Conservation (phyloP, 2,113 vertebrate species). For the Syngnathoides biaculeatus region DNA sequence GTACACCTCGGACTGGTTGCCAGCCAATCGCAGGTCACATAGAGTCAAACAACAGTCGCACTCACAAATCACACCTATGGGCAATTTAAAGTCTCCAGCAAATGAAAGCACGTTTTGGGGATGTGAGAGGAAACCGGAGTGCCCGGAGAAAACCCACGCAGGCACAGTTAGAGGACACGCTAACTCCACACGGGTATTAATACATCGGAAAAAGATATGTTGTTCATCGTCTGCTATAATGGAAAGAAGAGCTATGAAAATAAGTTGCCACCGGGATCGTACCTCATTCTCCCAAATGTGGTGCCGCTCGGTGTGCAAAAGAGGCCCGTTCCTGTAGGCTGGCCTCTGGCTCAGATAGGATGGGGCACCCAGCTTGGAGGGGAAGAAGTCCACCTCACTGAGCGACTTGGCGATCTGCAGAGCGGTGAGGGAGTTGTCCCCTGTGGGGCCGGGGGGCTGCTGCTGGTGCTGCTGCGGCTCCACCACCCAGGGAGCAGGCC, state of each 20-base stretch:
- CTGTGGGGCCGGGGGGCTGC: slow-evolving; percentile 31
- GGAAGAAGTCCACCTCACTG: slow-evolving; percentile 71
- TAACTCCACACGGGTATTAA: background rate
- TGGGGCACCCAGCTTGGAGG: slow-evolving; percentile 38
- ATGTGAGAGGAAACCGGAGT: too few relatives aligned
- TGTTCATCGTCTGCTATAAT: background rate
- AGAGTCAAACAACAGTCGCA: too few relatives aligned
- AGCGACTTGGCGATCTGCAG: slow-evolving; percentile 73
- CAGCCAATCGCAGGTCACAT: too few relatives aligned
- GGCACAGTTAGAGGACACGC: too few relatives aligned
- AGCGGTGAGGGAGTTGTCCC: slow-evolving; percentile 77
- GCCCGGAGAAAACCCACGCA: too few relatives aligned
- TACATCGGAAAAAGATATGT: background rate
- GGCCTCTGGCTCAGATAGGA: slow-evolving; percentile 37
- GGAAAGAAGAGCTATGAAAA: background rate
- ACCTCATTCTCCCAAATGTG: slow-evolving; percentile 74
- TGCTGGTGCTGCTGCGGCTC: slow-evolving; percentile 29
- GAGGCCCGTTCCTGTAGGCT: slow-evolving; percentile 55
- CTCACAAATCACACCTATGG: too few relatives aligned
- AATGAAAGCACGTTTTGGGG: too few relatives aligned
- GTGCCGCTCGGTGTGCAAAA: slow-evolving; percentile 41
- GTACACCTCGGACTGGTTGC: too few relatives aligned
- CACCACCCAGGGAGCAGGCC: slow-evolving; percentile 15
- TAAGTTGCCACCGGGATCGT: background rate
- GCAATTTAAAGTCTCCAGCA: too few relatives aligned